Evolutionary conservation across 2,113 vertebrate genomes (phyloP), one percentile per base, ranked within the genome.

Genomic region (Alosa alosa): DNA sequence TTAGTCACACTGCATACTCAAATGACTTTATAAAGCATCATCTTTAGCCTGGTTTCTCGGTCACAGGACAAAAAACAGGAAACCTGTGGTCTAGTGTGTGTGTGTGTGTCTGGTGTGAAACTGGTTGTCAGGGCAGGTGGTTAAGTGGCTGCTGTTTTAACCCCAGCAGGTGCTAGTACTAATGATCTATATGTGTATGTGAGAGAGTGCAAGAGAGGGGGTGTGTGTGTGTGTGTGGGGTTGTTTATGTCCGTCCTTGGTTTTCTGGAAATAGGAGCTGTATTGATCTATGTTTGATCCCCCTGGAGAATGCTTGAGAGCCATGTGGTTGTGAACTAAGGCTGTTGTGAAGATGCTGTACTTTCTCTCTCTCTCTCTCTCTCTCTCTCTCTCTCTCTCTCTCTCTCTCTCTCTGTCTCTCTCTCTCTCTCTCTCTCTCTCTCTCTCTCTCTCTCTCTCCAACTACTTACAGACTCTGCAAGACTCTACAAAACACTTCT

Each of bases 241-340:
- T 47, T 83, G 47, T 31, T 45, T 83, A 47, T 83, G 20, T 83
- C 5, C 22, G n/a, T 57, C 41, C 25, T 47, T 45, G 55, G 84
- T 84, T 39, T 25, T 85, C 83, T 84, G 84, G 84, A 85, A 88
- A 84, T 84, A 68, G 64, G 85, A 89, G 72, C 81, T 50, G 52
- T 86, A 89, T 86, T 82, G 87, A 89, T 88, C 82, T 84, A 45
- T 82, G 83, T 84, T 41, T 75, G 52, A 64, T 81, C 86, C 31
- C 87, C 18, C 81, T 83, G 49, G 81, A 85, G 81, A 81, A 85
- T 81, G 84, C 86, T 88, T 36, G 55, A 84, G 84, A 85, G 72
- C 81, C 64, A 60, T 87, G 55, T 57, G 49, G n/a, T 82, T 87
- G 82, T 49, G 55, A 52, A 39, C 57, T 57, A 81, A 72, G 25